phyloP scores from a whole-genome alignment of 2,888 invertebrate genomes.

The Yponomeuta cagnagella region DNA sequence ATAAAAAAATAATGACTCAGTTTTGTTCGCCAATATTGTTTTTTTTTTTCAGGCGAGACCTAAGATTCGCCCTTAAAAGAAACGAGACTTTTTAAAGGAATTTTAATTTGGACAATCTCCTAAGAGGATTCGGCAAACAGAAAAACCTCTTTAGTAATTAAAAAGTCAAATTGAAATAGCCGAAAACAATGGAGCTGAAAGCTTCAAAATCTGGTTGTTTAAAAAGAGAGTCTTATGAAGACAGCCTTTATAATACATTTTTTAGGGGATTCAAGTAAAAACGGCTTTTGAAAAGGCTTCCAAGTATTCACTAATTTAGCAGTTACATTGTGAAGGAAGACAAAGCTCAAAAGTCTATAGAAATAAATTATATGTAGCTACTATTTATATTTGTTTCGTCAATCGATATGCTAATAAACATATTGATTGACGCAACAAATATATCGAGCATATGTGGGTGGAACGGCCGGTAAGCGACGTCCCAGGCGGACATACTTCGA shows the following conservation, averaged over 20 bases:
- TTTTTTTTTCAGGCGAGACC: no score
- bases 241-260: neutral
- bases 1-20: no score
- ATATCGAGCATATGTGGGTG: no score
- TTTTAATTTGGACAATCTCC: neutral
- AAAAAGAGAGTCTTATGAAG: neutral
- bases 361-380: neutral
- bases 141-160: constrained; percentile 3
- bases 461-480: no score
- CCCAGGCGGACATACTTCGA: no score
- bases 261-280: neutral
- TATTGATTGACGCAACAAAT: no score
- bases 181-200: neutral
- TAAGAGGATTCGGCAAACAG: neutral
- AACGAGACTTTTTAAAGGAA: neutral
- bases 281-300: neutral
- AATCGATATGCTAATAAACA: no score
- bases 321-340: neutral
- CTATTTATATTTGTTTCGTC: neutral
- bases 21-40: no score
- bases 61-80: neutral
- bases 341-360: neutral
- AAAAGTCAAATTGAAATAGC: neutral
- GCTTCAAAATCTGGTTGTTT: neutral
- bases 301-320: neutral